These are phyloP conservation scores for Baronia brevicornis DNA, from an alignment of 2,888 invertebrate species.

Conservation along the genomic window DNA sequence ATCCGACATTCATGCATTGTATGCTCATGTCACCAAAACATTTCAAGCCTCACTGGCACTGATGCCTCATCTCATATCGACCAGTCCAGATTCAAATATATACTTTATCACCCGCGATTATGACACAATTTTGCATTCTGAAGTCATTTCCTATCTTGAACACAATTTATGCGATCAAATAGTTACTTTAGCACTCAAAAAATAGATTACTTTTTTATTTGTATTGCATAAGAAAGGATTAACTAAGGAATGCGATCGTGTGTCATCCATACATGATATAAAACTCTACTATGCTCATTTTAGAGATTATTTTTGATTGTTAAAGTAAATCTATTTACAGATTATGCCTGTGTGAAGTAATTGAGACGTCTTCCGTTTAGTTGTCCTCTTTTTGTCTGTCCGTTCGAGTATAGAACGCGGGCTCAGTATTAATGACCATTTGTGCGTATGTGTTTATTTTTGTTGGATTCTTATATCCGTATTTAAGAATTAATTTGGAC, in stretches of 20 bases:
- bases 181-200: constrained; percentile 16
- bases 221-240: constrained; percentile 25
- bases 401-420: constrained; percentile 33
- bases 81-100: constrained; percentile 22
- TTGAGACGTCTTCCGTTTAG: constrained; percentile 61
- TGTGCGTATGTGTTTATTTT: constrained; percentile 18
- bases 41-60: constrained; percentile 56
- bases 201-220: constrained; percentile 28
- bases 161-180: constrained; percentile 17
- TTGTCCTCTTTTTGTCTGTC: constrained; percentile 48
- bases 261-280: constrained; percentile 18
- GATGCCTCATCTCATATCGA: constrained; percentile 31
- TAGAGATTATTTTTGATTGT: constrained; percentile 28
- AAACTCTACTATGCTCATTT: constrained; percentile 1
- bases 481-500: no score
- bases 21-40: constrained; percentile 73
- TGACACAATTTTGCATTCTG: constrained; percentile 33
- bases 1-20: constrained; percentile 33
- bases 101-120: constrained; percentile 25
- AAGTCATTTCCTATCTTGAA: constrained; percentile 13
- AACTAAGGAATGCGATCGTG: constrained; percentile 33
- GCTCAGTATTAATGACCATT: constrained; percentile 23
- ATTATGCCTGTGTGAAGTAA: constrained; percentile 54
- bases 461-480: constrained; percentile 20
- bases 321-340: constrained; percentile 46